These are phyloP conservation scores for Drosophila albomicans DNA, from an alignment of 1,140 invertebrate genomes.

Conservation along the genomic window DNA sequence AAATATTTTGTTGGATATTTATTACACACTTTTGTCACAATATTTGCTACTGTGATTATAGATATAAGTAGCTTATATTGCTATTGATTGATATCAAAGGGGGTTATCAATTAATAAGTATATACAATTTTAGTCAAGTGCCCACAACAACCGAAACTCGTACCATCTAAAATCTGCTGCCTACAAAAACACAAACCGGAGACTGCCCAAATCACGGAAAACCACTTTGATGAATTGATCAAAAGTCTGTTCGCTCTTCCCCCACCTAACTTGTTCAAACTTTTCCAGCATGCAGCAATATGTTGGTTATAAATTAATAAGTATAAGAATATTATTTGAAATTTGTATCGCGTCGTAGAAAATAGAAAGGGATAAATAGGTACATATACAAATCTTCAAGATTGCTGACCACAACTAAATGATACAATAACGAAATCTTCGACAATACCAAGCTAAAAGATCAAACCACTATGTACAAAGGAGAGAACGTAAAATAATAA, in stretches of 20 bases:
- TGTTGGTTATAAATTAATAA: constrained; percentile 10
- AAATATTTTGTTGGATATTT: not conserved
- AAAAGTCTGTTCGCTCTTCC: not conserved
- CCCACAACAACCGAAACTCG: constrained; percentile 20
- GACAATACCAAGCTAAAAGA: constrained; percentile 14
- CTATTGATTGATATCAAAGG: constrained; percentile 1
- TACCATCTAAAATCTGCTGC: constrained; percentile 14
- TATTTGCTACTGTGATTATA: constrained; percentile 2
- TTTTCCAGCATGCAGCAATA: constrained; percentile 25
- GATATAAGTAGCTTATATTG: constrained; percentile 13
- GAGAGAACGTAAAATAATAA: constrained; percentile 39
- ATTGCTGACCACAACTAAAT: constrained; percentile 11
- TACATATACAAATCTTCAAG: not conserved
- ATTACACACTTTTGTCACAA: constrained; percentile 1
- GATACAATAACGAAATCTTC: constrained; percentile 4
- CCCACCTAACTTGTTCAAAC: constrained; percentile 5
- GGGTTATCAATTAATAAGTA: constrained; percentile 32
- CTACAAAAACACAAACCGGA: not conserved
- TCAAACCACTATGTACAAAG: constrained; percentile 32
- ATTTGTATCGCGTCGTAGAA: not conserved
- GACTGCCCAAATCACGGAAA: not conserved
- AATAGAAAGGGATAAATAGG: not conserved
- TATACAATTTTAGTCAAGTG: constrained; percentile 27
- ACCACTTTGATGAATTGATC: not conserved
- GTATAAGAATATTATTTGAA: constrained; percentile 2